Evolutionary conservation across 2,797 vertebrate genomes (phyloP), one percentile per base, ranked within the genome.

Genomic region (Acipenser oxyrinchus): DNA sequence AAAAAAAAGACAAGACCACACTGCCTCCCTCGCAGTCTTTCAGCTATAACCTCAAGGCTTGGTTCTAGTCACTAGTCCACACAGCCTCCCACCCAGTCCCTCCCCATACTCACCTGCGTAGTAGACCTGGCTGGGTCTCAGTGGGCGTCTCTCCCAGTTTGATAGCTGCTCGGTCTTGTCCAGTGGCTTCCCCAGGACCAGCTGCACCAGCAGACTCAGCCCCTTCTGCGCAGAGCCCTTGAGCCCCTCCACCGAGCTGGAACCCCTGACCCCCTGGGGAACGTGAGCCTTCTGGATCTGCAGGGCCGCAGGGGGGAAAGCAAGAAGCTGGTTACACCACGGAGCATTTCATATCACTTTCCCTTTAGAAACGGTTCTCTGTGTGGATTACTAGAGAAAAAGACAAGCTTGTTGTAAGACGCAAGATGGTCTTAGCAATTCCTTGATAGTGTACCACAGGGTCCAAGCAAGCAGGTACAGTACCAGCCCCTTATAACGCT

Each of bases 151-250:
- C 76, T 94, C 89, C 95, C 93, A 95, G 84, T 91, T 91, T 12
- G 94, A 96, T 70, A 97, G 82, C 86, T 94, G 93, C 75, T 96
- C 89, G 0, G 74, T 81, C 79, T 97, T 94, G 80, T 96, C 89
- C 65, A 96, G 85, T 2, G 94, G 89, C 60, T 81, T 89, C 53
- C 94, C 92, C 70, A 94, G 79, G 60, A 94, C 84, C 48, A 93
- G 89, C 52, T 90, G 89, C 59, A 94, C 93, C 72, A 94, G 71
- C 52, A 93, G 84, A 80, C 93, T 94, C 67, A 97, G 91, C 1
- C 94, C 94, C 75, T 90, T 90, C 81, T 89, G 83, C 0, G 78
- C 68, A 6, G 77, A 73, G 23, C 77, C 64, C 10, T 84, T 75
- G 18, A 81, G 78, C 12, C 86, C 85, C 51, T 88, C 75, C 53